Evolutionary conservation across 2,888 invertebrate genomes (phyloP), one percentile per base, ranked within the genome.

Genomic region (Busseola fusca): DNA sequence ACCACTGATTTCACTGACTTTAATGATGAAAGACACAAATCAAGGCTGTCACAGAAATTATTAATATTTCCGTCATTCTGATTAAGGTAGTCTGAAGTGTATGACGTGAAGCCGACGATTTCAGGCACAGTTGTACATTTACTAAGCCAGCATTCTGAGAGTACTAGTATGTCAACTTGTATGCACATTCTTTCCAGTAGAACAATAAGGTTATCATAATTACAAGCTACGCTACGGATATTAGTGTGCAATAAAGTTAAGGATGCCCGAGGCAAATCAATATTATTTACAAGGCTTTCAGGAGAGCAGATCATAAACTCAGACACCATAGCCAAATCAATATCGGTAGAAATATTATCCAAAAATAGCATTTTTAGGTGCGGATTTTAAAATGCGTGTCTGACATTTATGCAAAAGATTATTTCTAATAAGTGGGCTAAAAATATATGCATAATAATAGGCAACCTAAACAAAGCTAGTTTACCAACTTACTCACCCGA

Each of bases 401-500:
- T 42, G 42, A 42, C 16, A 42, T 42, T 42, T 42, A 42, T 42
- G 16, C 42, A 42, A 42, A 42, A 42, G 42, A 42, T 42, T 42
- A 42, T 42, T 42, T 42, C 16, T 42, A 42, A 42, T 42, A 42
- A n/a, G n/a, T n/a, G n/a, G n/a, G n/a, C n/a, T n/a, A n/a, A n/a
- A n/a, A n/a, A n/a, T n/a, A n/a, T n/a, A n/a, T n/a, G n/a, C n/a
- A n/a, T n/a, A n/a, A n/a, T n/a, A 25, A 76, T 58, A 9, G 52
- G 37, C 34, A 58, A 58, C 1, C 16, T 10, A 48, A 40, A 42
- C 16, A 7, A 42, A 37, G 14, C 40, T 67, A 57, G 74, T 25
- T 25, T n/a, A n/a, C n/a, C 71, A 42, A 27, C 10, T 34, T 21
- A 50, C 40, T 72, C 30, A 50, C 48, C 6, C 18, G 58, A 60